Conservation (phyloP, 2,113 vertebrate genomes). For the Asarcornis scutulata region DNA sequence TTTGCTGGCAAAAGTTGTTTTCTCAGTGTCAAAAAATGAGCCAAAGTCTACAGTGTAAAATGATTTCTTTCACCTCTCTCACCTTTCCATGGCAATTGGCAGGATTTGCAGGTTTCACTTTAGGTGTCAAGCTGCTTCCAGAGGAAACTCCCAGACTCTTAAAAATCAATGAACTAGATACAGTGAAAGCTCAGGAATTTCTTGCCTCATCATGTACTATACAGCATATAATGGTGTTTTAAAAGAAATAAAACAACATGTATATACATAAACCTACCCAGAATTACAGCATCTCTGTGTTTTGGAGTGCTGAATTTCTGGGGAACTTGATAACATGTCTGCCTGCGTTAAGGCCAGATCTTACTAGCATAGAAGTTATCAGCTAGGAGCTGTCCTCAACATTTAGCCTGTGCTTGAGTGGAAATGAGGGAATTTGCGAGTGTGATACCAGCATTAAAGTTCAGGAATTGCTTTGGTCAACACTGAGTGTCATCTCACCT, state of each 20-base stretch:
- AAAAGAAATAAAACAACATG: conserved; percentile 10
- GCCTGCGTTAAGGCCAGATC: background rate
- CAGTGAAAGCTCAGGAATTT: conserved; percentile 65
- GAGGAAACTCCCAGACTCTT: conserved; percentile 57
- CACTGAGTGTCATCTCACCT: background rate
- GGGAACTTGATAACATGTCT: background rate
- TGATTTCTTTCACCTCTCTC: conserved; percentile 72
- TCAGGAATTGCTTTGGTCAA: background rate
- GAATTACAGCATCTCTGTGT: background rate
- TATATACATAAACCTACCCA: background rate
- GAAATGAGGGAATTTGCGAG: background rate
- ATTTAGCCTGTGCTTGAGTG: background rate
- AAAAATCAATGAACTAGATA: conserved; percentile 73
- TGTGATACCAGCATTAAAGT: background rate
- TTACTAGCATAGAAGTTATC: background rate
- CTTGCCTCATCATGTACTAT: conserved; percentile 54
- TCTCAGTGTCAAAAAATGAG: conserved; percentile 66
- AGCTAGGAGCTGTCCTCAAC: background rate
- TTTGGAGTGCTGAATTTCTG: background rate
- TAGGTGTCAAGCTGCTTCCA: conserved; percentile 66
- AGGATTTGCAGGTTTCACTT: conserved; percentile 65
- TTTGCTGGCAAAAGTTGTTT: conserved; percentile 64
- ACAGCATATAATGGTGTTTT: background rate
- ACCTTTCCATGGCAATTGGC: conserved; percentile 70
- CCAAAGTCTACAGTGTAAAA: conserved; percentile 63